These are phyloP conservation scores for human (Homo sapiens) DNA, from an alignment of 2,113 vertebrate species.

Conservation along the genomic window DNA sequence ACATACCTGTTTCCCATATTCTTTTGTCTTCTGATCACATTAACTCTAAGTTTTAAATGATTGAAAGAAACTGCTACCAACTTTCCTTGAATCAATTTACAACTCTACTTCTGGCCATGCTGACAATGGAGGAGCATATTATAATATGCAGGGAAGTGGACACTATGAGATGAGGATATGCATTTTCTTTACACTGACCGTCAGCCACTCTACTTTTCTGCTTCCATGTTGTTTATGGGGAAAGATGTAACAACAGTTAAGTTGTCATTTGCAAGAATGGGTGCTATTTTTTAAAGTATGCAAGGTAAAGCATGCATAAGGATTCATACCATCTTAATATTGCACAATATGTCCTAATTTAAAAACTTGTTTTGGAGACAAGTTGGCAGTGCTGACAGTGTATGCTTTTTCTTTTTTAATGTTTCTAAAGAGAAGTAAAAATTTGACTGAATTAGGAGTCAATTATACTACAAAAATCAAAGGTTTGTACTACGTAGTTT, in stretches of 20 bases:
- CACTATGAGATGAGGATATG: no score
- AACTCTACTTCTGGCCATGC: background rate
- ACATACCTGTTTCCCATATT: background rate
- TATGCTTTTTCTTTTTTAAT: background rate
- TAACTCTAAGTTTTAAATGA: background rate
- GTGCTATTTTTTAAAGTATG: background rate
- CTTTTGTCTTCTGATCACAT: background rate
- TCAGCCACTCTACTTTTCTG: background rate
- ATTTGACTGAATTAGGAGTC: background rate
- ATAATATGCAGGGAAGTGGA: background rate
- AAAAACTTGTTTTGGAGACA: background rate
- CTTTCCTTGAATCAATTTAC: background rate
- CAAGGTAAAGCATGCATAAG: background rate
- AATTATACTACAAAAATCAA: background rate
- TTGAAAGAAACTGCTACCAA: background rate
- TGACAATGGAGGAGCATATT: background rate
- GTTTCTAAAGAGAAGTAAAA: background rate
- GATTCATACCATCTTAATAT: background rate
- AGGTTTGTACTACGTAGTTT: background rate
- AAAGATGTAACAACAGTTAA: background rate
- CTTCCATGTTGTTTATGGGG: background rate
- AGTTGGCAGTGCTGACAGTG: background rate
- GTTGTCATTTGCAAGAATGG: background rate
- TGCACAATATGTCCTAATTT: background rate
- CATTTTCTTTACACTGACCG: background rate